Conservation (phyloP, 2,888 invertebrate species). For the Carterocephalus palaemon region DNA sequence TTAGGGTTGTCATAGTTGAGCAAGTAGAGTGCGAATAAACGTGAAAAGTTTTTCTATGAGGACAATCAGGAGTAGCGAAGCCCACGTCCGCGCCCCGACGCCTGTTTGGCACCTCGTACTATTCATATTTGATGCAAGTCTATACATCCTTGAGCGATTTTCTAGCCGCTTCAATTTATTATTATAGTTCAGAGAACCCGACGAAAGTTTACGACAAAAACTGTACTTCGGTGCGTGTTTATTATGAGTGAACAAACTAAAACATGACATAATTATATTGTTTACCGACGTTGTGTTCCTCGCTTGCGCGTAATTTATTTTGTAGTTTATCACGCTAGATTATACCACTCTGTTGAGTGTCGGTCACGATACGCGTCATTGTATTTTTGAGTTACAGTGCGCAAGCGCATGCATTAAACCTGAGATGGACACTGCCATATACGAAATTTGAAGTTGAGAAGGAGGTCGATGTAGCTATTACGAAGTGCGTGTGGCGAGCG, state of each 20-base stretch:
- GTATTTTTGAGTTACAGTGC: constrained; percentile 5
- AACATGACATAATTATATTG: constrained; percentile 10
- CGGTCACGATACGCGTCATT: constrained; percentile 2
- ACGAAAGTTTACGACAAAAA: constrained; percentile 15
- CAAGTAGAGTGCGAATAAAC: constrained; percentile 38
- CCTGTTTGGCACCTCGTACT: constrained; percentile 45
- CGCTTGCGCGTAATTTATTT: constrained; percentile 4
- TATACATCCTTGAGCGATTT: constrained; percentile 14
- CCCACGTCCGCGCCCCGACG: constrained; percentile 43
- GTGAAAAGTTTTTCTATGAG: constrained; percentile 65
- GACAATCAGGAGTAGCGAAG: constrained; percentile 57
- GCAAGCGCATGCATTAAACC: constrained; percentile 8
- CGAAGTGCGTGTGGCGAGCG: constrained; percentile 41
- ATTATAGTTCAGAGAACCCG: constrained; percentile 18
- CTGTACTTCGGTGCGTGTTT: constrained; percentile 17
- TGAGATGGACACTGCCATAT: constrained; percentile 14
- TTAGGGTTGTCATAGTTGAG: constrained; percentile 35
- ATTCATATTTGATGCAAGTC: constrained; percentile 37
- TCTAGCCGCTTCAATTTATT: constrained; percentile 7
- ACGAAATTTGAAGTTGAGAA: constrained; percentile 30
- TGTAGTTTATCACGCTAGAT: constrained; percentile 11
- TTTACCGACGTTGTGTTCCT: constrained; percentile 8
- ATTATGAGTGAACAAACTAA: constrained; percentile 17
- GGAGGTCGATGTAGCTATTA: constrained; percentile 30
- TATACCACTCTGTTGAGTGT: neutral